These are phyloP conservation scores for Callipepla californica DNA, from an alignment of 2,113 vertebrate genomes.

Conservation along the genomic window DNA sequence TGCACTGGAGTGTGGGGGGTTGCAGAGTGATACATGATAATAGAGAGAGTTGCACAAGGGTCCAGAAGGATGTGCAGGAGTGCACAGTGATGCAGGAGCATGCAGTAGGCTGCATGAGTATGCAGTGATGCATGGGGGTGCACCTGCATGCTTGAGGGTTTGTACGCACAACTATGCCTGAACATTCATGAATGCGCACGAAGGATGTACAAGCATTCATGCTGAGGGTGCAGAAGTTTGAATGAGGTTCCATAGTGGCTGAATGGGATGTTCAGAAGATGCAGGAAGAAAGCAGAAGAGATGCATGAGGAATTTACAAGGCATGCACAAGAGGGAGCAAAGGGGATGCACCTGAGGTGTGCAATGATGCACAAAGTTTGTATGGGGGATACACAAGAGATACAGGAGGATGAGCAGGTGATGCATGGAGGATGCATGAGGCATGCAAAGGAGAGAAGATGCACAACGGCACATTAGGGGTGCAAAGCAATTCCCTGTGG, in stretches of 20 bases:
- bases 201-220: not conserved
- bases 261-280: not conserved
- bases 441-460: not conserved
- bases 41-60: accelerated
- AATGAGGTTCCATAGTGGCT: accelerated
- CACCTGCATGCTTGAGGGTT: not conserved
- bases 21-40: accelerated
- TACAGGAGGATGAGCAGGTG: not conserved
- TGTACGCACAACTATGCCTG: accelerated
- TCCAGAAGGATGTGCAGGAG: accelerated
- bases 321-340: not conserved
- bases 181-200: accelerated
- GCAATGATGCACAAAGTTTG: not conserved
- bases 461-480: accelerated
- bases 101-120: not conserved
- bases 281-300: not conserved
- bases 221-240: accelerated
- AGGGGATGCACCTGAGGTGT: not conserved
- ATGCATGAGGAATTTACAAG: accelerated
- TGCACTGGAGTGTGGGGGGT: not conserved
- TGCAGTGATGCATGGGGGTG: accelerated
- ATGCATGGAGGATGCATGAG: accelerated
- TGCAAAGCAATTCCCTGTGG: not conserved
- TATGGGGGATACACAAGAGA: too few relatives aligned
- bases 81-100: not conserved